Conservation (phyloP, 2,113 vertebrate genomes). For the Numenius arquata region DNA sequence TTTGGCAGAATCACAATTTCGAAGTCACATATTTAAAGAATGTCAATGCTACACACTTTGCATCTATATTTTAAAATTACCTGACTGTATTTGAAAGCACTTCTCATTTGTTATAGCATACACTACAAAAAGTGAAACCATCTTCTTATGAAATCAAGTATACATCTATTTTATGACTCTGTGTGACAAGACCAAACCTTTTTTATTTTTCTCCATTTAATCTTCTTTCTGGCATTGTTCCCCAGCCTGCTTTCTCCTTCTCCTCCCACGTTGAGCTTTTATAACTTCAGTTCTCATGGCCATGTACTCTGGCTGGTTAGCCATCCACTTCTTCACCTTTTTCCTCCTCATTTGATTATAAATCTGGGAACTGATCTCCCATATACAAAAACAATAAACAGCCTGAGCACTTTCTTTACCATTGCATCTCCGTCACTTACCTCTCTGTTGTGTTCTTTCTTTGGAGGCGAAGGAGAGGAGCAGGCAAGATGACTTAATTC, state of each 20-base stretch:
- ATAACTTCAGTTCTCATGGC: background rate
- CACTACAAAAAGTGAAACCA: background rate
- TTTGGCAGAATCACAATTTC: background rate
- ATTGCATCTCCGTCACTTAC: background rate
- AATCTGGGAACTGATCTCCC: background rate
- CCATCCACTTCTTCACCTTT: background rate
- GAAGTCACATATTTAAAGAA: background rate
- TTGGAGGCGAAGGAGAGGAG: background rate
- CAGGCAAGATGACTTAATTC: background rate
- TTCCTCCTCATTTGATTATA: background rate
- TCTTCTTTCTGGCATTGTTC: background rate
- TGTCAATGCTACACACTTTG: background rate
- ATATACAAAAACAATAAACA: background rate
- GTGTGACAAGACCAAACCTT: background rate
- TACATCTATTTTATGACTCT: background rate
- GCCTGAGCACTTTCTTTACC: background rate
- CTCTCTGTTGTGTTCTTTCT: background rate
- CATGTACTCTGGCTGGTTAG: background rate
- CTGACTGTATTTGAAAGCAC: background rate
- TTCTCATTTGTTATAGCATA: background rate
- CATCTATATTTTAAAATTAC: slow-evolving; percentile 2
- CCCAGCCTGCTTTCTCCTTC: background rate
- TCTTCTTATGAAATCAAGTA: background rate
- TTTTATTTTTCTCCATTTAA: background rate
- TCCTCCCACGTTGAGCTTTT: background rate